These are phyloP conservation scores for Euglossa dilemma DNA, from an alignment of 1,140 invertebrate genomes.

Conservation along the genomic window DNA sequence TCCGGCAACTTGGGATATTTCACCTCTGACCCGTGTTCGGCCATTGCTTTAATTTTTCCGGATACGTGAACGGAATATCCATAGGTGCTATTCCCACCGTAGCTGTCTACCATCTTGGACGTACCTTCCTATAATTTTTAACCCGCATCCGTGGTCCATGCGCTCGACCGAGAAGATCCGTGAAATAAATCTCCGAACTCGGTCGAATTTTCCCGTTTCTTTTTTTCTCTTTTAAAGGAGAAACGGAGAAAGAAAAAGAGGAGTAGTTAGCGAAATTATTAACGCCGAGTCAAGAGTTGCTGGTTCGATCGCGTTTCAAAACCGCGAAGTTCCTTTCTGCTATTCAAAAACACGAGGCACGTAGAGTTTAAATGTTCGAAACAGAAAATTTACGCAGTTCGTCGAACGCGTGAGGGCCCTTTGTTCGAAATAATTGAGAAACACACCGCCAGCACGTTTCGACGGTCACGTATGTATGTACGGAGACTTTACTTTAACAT, in stretches of 20 bases:
- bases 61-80: slow-evolving; percentile 11
- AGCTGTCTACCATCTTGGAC: background rate
- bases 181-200: background rate
- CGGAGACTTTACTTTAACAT: slow-evolving; percentile 40
- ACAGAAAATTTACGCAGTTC: slow-evolving; percentile 46
- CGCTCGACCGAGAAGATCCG: too few species aligned
- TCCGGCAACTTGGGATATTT: slow-evolving; percentile 1
- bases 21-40: background rate
- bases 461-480: slow-evolving; percentile 50
- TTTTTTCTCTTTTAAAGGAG: background rate
- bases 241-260: too few species aligned
- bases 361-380: background rate
- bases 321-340: background rate
- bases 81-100: background rate
- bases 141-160: background rate
- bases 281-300: background rate
- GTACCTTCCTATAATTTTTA: background rate
- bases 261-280: background rate
- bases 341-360: background rate
- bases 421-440: slow-evolving; percentile 45
- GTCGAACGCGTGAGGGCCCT: slow-evolving; percentile 14
- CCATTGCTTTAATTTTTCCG: slow-evolving; percentile 29
- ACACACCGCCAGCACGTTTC: slow-evolving; percentile 29
- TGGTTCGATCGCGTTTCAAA: too few species aligned
- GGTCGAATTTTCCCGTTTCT: background rate